Evolutionary conservation across 2,113 vertebrate species (phyloP).

Genomic region (Aplodontia rufa): DNA sequence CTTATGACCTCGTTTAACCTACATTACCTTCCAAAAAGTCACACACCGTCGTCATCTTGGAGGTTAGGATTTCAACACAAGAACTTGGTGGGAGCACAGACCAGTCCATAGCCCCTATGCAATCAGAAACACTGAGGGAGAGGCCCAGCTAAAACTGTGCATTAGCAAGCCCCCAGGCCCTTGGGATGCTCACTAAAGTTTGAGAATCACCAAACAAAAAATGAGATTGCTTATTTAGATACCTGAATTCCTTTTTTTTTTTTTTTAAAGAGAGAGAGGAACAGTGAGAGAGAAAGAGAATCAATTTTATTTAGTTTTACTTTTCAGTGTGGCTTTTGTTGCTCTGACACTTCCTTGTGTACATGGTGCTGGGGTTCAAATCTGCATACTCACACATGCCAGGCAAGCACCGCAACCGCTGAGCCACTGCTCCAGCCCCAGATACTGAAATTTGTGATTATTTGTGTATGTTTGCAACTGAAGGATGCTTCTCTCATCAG

Average conservation of each 20-base stretch:
- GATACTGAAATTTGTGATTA: too few species aligned
- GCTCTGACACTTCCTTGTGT: too few species aligned
- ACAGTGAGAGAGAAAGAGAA: too few species aligned
- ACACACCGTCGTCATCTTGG: not conserved
- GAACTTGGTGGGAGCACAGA: not conserved
- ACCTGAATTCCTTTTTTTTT: not conserved
- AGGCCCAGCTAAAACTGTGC: not conserved
- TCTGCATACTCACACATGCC: too few species aligned
- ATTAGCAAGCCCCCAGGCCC: not conserved
- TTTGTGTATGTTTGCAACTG: slow-evolving; percentile 3
- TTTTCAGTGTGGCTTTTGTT: too few species aligned
- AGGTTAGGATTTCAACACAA: not conserved
- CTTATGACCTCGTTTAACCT: not conserved
- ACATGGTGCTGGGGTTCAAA: too few species aligned
- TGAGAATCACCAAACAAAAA: not conserved
- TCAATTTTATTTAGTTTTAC: too few species aligned
- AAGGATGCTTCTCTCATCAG: slow-evolving; percentile 5
- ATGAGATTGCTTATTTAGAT: not conserved
- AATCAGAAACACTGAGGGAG: not conserved
- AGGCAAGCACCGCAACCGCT: too few species aligned
- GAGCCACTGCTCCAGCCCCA: too few species aligned
- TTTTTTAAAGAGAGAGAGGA: too few species aligned
- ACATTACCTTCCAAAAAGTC: not conserved
- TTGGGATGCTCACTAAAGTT: not conserved
- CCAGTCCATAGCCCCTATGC: not conserved